Percentiles rank a stretch among this genome's conserved stretches.
phyloP scores from a whole-genome alignment of 2,113 vertebrate genomes.

The Ascaphus truei region DNA sequence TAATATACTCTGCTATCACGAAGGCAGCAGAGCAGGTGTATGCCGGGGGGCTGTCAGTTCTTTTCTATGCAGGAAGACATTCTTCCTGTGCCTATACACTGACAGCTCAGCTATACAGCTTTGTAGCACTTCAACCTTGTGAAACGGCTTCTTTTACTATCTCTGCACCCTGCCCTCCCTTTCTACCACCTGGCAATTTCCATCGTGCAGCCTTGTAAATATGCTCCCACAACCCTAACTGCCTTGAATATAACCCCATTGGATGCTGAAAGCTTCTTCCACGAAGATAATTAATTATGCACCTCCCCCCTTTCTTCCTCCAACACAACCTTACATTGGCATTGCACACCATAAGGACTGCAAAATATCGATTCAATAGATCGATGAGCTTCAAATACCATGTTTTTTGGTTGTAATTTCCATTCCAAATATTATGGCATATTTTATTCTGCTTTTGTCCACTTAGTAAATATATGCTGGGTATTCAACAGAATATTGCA shows the following conservation, averaged over 20 bases:
- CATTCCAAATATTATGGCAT: no score
- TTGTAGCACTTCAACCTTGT: constrained; percentile 18
- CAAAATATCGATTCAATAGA: no score
- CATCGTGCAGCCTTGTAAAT: constrained; percentile 18
- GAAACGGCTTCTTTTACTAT: background rate
- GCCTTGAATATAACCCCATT: constrained; percentile 10
- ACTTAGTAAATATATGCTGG: no score
- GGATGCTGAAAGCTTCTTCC: background rate
- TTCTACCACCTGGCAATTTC: background rate
- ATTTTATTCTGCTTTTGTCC: no score
- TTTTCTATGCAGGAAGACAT: background rate
- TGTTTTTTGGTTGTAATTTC: no score
- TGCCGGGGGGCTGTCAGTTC: background rate
- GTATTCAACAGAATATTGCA: no score
- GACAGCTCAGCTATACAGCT: background rate
- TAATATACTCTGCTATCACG: no score
- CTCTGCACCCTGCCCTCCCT: background rate
- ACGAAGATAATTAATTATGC: background rate
- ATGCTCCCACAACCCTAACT: background rate
- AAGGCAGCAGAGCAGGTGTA: no score
- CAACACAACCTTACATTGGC: background rate
- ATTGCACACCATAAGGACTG: background rate
- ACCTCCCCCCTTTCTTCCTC: background rate
- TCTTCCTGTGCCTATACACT: background rate
- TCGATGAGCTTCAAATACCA: no score